Evolutionary conservation across 2,113 vertebrate genomes (phyloP), one percentile per base, ranked within the genome.

Genomic region (Sebastes fasciatus): DNA sequence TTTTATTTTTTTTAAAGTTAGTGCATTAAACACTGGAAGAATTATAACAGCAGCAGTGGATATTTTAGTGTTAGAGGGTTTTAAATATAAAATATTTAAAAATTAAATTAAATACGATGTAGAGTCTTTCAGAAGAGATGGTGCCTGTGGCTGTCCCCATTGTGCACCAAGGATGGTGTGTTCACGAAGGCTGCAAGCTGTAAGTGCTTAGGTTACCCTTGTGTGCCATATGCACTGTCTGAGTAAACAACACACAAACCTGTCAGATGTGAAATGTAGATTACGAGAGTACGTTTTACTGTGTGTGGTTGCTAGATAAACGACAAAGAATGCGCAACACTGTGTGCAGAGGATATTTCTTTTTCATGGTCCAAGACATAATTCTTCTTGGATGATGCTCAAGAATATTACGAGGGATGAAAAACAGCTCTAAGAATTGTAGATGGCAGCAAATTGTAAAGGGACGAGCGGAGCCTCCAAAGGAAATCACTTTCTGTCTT

Each of bases 201-300:
- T 34, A 84, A 54, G 55, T 64, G 68, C 60, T 55, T 66, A 79
- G 57, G 58, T 75, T 79, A 55, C 64, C 60, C 69, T n/a, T 5
- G 73, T 68, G 73, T 58, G 63, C 62, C 49, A 16, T 77, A 23
- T 61, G 17, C 66, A 51, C 60, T 11, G 64, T 46, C 70, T 74
- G 60, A 80, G 48, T 76, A 82, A 88, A 82, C 80, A 74, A 77
- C 61, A 49, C 80, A 74, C 75, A 75, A 72, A 83, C 34, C 79
- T 83, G 76, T 91, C 86, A 60, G 66, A 79, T 52, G 57, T 69
- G 60, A 83, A 81, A 83, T 86, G 58, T 81, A 82, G 74, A 87
- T 89, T 73, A 74, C 45, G 26, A 55, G 34, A 68, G 34, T n/a
- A 9, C 10, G 49, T 43, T 82, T 70, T 71, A 75, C 65, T 43